Conservation (phyloP, 2,888 invertebrate genomes). For the Polylopha cassiicola region DNA sequence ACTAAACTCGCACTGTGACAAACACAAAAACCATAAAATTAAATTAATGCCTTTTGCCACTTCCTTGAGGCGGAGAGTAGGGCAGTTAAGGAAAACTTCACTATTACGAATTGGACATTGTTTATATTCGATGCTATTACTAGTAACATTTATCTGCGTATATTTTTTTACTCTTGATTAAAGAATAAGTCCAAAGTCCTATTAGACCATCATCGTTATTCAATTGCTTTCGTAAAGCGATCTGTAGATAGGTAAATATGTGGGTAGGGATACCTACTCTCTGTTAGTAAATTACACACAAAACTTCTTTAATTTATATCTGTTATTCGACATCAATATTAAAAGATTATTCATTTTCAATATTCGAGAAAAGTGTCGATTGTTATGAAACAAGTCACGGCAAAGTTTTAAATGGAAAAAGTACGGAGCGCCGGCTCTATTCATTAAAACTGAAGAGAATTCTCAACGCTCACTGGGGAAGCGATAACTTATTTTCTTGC, state of each 20-base stretch:
- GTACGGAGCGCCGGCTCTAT: slow-evolving; percentile 58
- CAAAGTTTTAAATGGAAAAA: slow-evolving; percentile 69
- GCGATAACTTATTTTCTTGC: slow-evolving; percentile 22
- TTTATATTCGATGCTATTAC: slow-evolving; percentile 1
- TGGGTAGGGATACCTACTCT: not conserved
- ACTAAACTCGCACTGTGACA: slow-evolving; percentile 66
- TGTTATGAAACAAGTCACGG: slow-evolving; percentile 54
- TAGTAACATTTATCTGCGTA: too few relatives aligned
- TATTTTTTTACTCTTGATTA: too few relatives aligned
- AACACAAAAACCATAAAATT: slow-evolving; percentile 77
- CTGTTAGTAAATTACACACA: not conserved
- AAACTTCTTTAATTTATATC: slow-evolving; percentile 14
- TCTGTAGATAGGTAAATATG: not conserved
- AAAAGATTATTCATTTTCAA: slow-evolving; percentile 26
- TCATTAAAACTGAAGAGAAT: slow-evolving; percentile 62
- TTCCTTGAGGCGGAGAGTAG: slow-evolving; percentile 47
- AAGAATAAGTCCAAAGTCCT: too few relatives aligned
- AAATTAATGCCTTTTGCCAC: slow-evolving; percentile 70
- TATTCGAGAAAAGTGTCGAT: slow-evolving; percentile 43
- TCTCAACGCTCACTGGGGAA: slow-evolving; percentile 18
- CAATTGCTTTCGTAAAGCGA: too few relatives aligned
- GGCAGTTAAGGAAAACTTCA: slow-evolving; percentile 56
- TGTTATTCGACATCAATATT: slow-evolving; percentile 18
- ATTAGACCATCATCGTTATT: too few relatives aligned
- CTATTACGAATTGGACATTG: slow-evolving; percentile 30